Base-by-base conservation (phyloP, 2,113 vertebrate species). In the Toxostoma redivivum region DNA sequence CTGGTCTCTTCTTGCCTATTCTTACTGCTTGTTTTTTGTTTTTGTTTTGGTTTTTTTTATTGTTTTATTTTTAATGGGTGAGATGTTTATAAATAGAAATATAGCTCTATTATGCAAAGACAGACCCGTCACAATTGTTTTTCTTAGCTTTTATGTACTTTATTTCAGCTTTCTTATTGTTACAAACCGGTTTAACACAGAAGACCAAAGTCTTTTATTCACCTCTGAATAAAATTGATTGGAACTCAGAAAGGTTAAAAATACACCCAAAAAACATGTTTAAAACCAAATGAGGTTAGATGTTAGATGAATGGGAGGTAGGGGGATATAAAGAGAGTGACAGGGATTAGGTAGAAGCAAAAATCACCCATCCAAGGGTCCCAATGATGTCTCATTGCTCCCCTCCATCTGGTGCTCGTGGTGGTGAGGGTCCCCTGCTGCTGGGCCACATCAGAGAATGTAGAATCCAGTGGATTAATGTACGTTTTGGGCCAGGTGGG, bases 91-190 rank as follows among this genome's bases (percentile, higher is more conserved):
- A 62, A 69, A 50, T 22, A 87, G 11, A 81, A 87, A 67, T 37
- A 51, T 73, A 94, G 56, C 56, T 73, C 42, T 86, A 90, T 83
- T 88, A 81, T 83, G n/a, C 69, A 86, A 94, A 92, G 53, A 80
- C 24, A 86, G 38, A 80, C 48, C 65, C n/a, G 70, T 88, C n/a
- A 54, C 53, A 76, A 10, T 69, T 57, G 50, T 79, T 96, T 88
- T 94, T 89, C 62, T 72, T 19, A 74, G 31, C 44, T 97, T 89
- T 51, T 58, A 51, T 47, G 30, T 90, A 37, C 10, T 82, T 89
- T 89, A 80, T 85, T 93, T 82, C 84, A 90, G 28, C 20, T 79
- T 91, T 74, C 37, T 10, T 84, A 45, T 56, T 66, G 21, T 30
- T 53, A 53, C 0, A 0, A 44, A 18, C 15, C 0, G 0, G 25